Evolutionary conservation across 2,888 invertebrate species (phyloP), one percentile per base, ranked within the genome.

Genomic region (Malachius bipustulatus): DNA sequence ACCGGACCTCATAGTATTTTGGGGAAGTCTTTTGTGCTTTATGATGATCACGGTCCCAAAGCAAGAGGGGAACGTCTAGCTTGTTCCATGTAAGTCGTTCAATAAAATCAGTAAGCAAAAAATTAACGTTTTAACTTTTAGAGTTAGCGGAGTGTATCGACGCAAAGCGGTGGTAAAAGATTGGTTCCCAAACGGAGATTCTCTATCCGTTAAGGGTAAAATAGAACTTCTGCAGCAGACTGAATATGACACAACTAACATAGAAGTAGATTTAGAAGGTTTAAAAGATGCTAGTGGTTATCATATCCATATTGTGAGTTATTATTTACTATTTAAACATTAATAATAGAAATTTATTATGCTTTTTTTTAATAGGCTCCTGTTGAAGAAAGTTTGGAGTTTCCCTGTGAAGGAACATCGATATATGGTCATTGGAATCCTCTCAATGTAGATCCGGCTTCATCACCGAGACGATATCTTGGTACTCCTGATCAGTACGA

Each of bases 351-450:
- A 28, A 28, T 28, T 28, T 19, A 19, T 8, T 19, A 6, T 19
- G 35, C 36, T 37, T 39, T 42, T 41, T 39, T 38, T 42, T 59
- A 59, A 2, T 52, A 89, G 85, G 78, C 80, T 0, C 79, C 89
- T 0, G 78, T 90, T 0, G 82, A 88, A 54, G 77, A 75, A 40
- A 80, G 84, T 47, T 60, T 89, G 41, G 81, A 82, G 49, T 90
- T 90, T 55, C 90, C 91, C 0, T 91, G 91, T 48, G 88, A 89
- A 57, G 75, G 68, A 30, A 77, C 82, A 0, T 75, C 87, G 0
- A 63, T 91, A 0, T 84, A 85, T 47, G 83, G 75, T n/a, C 80
- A 81, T 31, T 94, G 80, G 72, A 89, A 94, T 60, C 93, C 93
- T 0, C 73, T 77, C 49, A 70, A 74, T 32, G 74, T 87, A 1